Percentiles rank a stretch among this genome's conserved stretches.
Evolutionary conservation across 2,797 vertebrate genomes (phyloP).

Genomic region (Alfaro cultratus): DNA sequence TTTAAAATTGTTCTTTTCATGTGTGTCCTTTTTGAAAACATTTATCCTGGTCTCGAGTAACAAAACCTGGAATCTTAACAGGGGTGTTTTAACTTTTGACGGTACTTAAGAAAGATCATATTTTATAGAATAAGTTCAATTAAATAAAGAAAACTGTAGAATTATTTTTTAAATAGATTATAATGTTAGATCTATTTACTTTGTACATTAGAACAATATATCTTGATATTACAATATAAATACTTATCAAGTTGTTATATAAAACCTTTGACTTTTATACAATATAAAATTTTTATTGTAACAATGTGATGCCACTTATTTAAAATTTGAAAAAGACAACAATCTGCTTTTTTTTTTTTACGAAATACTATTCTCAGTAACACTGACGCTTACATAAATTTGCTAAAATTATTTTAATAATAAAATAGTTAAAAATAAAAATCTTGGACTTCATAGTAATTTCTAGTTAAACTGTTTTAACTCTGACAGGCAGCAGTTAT

Average conservation of each 20-base stretch:
- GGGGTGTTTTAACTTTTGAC: not conserved
- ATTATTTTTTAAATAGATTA: not conserved
- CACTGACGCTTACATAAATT: not conserved
- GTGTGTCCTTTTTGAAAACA: not conserved
- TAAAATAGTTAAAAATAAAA: not conserved
- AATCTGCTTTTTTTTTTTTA: not conserved
- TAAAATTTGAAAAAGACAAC: not conserved
- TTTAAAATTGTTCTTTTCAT: no score
- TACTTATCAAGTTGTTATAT: not conserved
- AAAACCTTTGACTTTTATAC: not conserved
- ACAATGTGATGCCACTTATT: not conserved
- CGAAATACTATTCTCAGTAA: not conserved
- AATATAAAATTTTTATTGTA: not conserved
- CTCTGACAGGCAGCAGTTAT: not conserved
- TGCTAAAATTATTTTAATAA: not conserved
- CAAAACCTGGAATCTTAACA: not conserved
- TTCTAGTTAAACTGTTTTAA: not conserved
- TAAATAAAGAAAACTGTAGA: not conserved
- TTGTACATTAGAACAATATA: not conserved
- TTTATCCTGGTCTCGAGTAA: not conserved
- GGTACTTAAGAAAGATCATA: not conserved
- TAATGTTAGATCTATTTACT: not conserved
- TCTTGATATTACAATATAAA: not conserved
- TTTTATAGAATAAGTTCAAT: not conserved
- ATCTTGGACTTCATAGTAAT: not conserved